Evolutionary conservation across 2,797 vertebrate genomes (phyloP), one percentile per base, ranked within the genome.

Genomic region (Hippopotamyrus pictus): DNA sequence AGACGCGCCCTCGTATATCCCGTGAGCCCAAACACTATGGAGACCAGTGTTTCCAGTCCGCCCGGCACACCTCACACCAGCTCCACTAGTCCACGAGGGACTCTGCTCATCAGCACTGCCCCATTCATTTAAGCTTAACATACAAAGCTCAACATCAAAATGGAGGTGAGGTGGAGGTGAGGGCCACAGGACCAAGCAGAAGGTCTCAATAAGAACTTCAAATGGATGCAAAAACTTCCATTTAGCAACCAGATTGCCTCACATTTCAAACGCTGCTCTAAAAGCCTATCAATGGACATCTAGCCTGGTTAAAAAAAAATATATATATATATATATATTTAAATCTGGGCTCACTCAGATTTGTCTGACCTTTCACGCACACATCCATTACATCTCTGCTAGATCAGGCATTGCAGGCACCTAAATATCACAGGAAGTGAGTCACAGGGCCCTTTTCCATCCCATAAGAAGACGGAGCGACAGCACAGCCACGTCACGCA

Each of bases 401-500:
- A 79, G 33, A 79, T 41, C 73, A 79, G 73, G 14, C 33, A 79
- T 4, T 44, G 14, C 73, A 79, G 73, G 73, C 33, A 79, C 73
- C 73, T 79, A 79, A 79, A 79, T 79, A 79, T 79, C 73, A 79
- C 73, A 79, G 73, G 73, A 76, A 79, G 73, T 37, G 73, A 79
- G 73, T 79, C 73, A 79, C 17, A 7, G 73, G 65, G 37, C 73
- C 73, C 37, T 41, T 41, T 79, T 44, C 17, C 73, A 79, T 79
- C 33, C 14, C 73, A 44, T 44, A 44, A 79, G 73, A 44, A 37
- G 73, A 17, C 37, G 7, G 73, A 37, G 73, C 14, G 33, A 17
- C 37, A 41, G 69, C 12, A 6, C 69, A 76, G 69, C 33, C 69
- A 76, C 37, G 17, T 41, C 73, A 79, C 33, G 11, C 73, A 79